Evolutionary conservation across 2,113 vertebrate genomes (phyloP), one percentile per base, ranked within the genome.

Genomic region (Hucho hucho): DNA sequence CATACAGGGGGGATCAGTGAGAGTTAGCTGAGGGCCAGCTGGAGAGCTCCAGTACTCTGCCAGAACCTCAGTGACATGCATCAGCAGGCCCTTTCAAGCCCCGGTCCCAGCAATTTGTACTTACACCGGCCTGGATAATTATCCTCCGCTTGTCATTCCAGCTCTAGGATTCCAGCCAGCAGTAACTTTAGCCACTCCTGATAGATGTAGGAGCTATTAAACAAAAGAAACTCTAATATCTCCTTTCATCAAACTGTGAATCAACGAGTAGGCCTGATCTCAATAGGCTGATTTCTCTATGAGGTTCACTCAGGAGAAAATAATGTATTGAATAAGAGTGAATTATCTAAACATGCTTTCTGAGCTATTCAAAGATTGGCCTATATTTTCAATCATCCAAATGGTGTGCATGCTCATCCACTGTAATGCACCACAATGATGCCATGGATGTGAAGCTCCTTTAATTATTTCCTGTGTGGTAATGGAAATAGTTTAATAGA

Each of bases 171-270:
- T 79, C 74, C 22, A 26, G 91, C 91, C 92, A 91, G 87, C 76
- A 78, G 93, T 85, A 91, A 94, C 77, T 24, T 28, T 86, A 93
- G 82, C 83, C 7, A 43, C 85, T 88, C 79, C 81, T 93, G 78
- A 92, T 93, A 91, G 76, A 94, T 93, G 87, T 89, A 93, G 76
- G 79, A 89, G 87, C 90, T 86, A 89, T 11, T 93, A 92, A 92
- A 92, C 90, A 90, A 88, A 89, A 86, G 0, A 12, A 85, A 81
- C 72, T 26, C 56, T 76, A 67, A 85, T 88, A 88, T 87, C 84
- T 26, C 69, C 72, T 89, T 89, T 83, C 86, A 80, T 56, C 5
- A 58, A 87, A 75, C 85, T 79, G 86, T 81, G 82, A 89, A 86
- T 84, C 78, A 79, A 88, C 87, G 88, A 69, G 86, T 70, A 75